A percentile compares a stretch with the other conserved stretches of the same genome.
These are phyloP conservation scores for Tricholauxania praeusta DNA, from an alignment of 2,888 invertebrate species.

Conservation along the genomic window DNA sequence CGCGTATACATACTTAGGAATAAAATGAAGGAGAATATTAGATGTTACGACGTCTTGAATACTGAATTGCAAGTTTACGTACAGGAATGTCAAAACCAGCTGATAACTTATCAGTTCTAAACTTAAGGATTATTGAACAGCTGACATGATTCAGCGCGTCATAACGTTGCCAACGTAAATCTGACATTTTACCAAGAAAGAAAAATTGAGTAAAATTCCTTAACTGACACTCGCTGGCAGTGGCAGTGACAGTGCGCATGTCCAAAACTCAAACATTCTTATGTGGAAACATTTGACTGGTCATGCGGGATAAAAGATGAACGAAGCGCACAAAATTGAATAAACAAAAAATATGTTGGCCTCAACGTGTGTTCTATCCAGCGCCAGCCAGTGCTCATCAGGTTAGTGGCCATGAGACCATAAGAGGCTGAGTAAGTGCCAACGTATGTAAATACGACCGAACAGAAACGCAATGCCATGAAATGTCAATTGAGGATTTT, in stretches of 20 bases:
- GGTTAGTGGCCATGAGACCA: conserved; percentile 8
- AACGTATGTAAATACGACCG: no score
- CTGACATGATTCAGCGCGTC: background rate
- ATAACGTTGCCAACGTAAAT: conserved; percentile 7
- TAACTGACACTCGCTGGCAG: background rate
- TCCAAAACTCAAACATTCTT: conserved; percentile 5
- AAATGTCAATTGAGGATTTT: conserved; percentile 22
- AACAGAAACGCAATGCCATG: background rate
- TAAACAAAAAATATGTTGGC: conserved; percentile 13
- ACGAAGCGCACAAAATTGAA: background rate
- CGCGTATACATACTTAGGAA: no score
- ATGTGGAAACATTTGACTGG: conserved; percentile 12
- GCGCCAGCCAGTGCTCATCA: background rate
- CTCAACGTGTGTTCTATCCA: background rate
- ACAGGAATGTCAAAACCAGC: conserved; percentile 13
- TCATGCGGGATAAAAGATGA: conserved; percentile 8
- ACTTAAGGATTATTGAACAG: background rate
- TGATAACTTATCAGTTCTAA: background rate
- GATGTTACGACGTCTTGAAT: no score
- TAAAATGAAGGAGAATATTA: no score
- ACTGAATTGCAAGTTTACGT: no score
- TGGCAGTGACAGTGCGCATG: background rate
- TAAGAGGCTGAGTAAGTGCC: background rate
- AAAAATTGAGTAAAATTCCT: background rate
- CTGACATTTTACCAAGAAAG: background rate